Evolutionary conservation across 2,888 invertebrate genomes (phyloP), one percentile per base, ranked within the genome.

Genomic region (Trichopria drosophilae): DNA sequence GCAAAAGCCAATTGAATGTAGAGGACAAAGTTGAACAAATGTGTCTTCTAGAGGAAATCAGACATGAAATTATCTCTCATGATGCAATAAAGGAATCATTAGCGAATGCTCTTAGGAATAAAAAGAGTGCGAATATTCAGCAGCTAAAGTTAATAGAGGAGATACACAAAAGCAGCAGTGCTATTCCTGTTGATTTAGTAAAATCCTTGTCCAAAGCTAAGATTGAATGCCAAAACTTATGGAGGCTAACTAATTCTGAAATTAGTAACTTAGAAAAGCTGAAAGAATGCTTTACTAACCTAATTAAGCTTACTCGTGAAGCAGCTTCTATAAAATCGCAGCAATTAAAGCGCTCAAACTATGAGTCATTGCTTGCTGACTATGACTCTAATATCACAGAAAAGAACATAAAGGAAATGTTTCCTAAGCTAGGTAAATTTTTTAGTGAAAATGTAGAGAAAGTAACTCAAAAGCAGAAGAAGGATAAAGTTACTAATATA

Each of bases 21-120:
- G 41, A 41, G 41, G 41, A 29, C 41, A 41, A 41, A 41, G 41
- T 41, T 41, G 41, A 41, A 41, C 41, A 41, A 41, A 29, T 41
- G 41, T 29, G 41, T 41, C 41, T 41, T 41, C 28, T 41, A 29
- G 41, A 41, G 31, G 41, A 41, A 41, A 41, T 41, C 41, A 41
- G 41, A 41, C 41, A 41, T 41, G 41, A 41, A 41, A 41, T 41
- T 41, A 41, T 41, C 29, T 41, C 41, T 41, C 41, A 41, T 41
- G 28, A 41, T 22, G 41, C 41, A 41, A 41, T 41, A 41, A 29
- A 29, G 41, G 41, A 41, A 41, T 41, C 41, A 41, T 41, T 41
- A 41, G 41, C 29, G 31, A 31, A 41, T 41, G 41, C 41, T 41
- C 41, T 41, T 41, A 31, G 41, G 19, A 41, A 41, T 31, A 41